Evolutionary conservation across 2,113 vertebrate genomes (phyloP), one percentile per base, ranked within the genome.

Genomic region (Eptesicus fuscus): DNA sequence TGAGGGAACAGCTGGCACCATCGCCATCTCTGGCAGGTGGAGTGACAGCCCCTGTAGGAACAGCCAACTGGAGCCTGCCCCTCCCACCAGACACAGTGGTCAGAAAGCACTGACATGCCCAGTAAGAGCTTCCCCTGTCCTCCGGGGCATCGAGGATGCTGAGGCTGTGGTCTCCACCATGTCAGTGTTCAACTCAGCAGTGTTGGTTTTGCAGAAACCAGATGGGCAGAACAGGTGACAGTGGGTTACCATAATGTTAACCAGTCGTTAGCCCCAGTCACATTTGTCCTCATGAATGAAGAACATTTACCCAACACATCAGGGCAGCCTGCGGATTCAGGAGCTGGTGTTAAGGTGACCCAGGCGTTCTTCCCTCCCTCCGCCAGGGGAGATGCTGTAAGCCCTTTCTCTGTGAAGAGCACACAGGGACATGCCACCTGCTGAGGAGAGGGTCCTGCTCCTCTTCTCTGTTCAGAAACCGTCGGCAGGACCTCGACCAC

Each of bases 11-110:
- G 9, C n/a, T 85, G 44, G 51, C 28, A 61, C 67, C 76, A 79
- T 35, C n/a, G 16, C 28, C 17, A 1, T 53, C 25, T 30, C 7
- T 83, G 28, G 67, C 3, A 0, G 3, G 22, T 35, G 1, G 6
- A 22, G 3, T 51, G 25, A 70, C 20, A 69, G 7, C 13, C 4
- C 9, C 9, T 4, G 25, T 42, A 47, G 35, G 32, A 82, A 63
- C 47, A 95, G 9, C 11, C 14, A 51, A 16, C 16, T 77, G 56
- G 11, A 25, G 44, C 37, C 1, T 28, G 1, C 32, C 4, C 22
- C 5, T 22, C 30, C 7, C 51, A 37, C 18, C 25, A 80, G 7
- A 70, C 5, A 70, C 25, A 23, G 11, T 1, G 63, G 6, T 40
- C 13, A 74, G 53, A 47, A 94, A 73, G 49, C 10, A 25, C 1